Base-by-base conservation (phyloP, 2,888 invertebrate species). In the Torymus tubicola region DNA sequence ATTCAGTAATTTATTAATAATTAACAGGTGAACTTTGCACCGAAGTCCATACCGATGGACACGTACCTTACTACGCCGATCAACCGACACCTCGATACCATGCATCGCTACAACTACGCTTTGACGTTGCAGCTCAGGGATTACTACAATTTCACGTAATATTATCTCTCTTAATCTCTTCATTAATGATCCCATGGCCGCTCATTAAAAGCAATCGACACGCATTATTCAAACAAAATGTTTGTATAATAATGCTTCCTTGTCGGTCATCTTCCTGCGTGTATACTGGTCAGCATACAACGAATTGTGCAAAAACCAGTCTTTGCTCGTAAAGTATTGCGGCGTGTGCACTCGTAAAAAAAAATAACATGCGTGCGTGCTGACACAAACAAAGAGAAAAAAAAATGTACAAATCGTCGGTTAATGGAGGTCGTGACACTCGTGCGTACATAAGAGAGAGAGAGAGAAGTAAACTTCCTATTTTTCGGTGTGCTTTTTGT, bases 81-180 rank as follows among this genome's bases (percentile, higher is more conserved):
- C 24, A 91, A 93, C 75, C 90, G 91, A 53, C 92, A 93, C 86
- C 91, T 93, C 42, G 94, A 95, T 89, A 93, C 94, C 0, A 92
- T 94, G 91, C 93, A 94, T 88, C 93, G 94, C 84, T 92, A 94
- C 85, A 94, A 94, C 88, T 94, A 92, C 87, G 93, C 92, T 80
- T 91, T 93, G 5, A 88, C 94, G 13, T 87, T 93, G 82, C 93
- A 93, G 86, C 92, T 95, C 78, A 89, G 91, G 83, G 93, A 94
- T 84, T 93, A 94, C 90, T 95, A 92, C 86, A 95, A 95, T 90
- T 93, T 95, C 87, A 93, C 93, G 94, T 94, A 90, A 92, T 72
- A 55, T 52, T 5, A 71, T 55, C 14, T 10, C 60, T 72, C 18
- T 61, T 53, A 8, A 71, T 55, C 14, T 13, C 60, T 72, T 31